Evolutionary conservation across 1,140 invertebrate genomes (phyloP).

Genomic region (Drosophila arawakana): DNA sequence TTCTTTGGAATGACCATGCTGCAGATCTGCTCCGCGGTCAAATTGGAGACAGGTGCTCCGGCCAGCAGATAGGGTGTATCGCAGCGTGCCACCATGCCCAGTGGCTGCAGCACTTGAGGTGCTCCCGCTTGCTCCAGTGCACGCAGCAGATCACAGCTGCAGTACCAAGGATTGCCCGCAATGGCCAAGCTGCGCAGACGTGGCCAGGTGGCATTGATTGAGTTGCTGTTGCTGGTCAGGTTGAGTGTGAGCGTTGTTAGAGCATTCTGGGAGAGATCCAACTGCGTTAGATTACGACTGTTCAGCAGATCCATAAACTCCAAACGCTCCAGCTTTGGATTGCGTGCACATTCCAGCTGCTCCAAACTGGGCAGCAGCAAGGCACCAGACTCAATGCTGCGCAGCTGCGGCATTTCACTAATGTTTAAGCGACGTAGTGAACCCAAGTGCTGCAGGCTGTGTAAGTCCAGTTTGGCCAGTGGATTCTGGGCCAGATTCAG

Average conservation of each 20-base stretch:
- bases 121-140: conserved; percentile 56
- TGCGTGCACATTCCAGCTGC: conserved; percentile 65
- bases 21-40: conserved; percentile 69
- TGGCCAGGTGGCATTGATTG: conserved; percentile 50
- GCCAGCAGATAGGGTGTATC: conserved; percentile 73
- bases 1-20: conserved; percentile 74
- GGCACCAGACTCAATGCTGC: conserved; percentile 85
- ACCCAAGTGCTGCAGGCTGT: conserved; percentile 86
- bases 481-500: conserved; percentile 87
- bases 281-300: conserved; percentile 61
- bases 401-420: conserved; percentile 85
- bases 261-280: conserved; percentile 85
- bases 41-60: conserved; percentile 60
- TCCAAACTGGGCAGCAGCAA: conserved; percentile 83
- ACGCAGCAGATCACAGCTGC: conserved; percentile 85
- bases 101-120: conserved; percentile 30
- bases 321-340: conserved; percentile 65
- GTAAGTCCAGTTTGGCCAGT: conserved; percentile 85
- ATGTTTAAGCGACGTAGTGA: conserved; percentile 86
- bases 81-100: conserved; percentile 57
- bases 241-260: conserved; percentile 83
- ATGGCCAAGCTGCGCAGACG: conserved; percentile 85
- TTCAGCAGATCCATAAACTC: conserved; percentile 55
- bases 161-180: conserved; percentile 86
- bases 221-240: conserved; percentile 7